phyloP scores from a whole-genome alignment of 2,888 invertebrate genomes.

The Synanthedon formicaeformis region DNA sequence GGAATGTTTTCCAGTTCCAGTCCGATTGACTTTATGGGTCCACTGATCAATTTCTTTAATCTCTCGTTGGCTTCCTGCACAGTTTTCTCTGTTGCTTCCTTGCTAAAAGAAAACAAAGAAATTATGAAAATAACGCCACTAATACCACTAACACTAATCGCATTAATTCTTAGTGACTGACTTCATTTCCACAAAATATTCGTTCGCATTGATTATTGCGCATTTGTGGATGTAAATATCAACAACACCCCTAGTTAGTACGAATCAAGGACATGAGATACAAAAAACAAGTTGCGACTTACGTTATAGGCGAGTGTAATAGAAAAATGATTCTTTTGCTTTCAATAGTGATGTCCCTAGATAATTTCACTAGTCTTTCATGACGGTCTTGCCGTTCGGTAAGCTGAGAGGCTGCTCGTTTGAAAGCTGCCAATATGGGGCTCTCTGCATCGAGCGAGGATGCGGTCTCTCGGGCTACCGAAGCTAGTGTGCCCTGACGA shows the following conservation, averaged over 20 bases:
- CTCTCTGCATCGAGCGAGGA: constrained; percentile 43
- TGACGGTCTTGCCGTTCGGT: constrained; percentile 85
- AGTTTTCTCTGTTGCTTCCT: constrained; percentile 36
- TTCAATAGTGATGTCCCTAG: constrained; percentile 88
- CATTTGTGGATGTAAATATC: too few species aligned
- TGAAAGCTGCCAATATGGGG: constrained; percentile 73
- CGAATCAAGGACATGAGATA: too few species aligned
- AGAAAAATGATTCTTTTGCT: constrained; percentile 91
- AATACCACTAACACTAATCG: too few species aligned
- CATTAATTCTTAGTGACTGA: too few species aligned
- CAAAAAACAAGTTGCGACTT: constrained; percentile 13
- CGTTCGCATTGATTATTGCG: too few species aligned
- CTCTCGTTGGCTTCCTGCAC: constrained; percentile 72
- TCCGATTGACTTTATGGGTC: constrained; percentile 73
- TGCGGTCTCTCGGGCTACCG: constrained; percentile 38
- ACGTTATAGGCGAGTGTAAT: constrained; percentile 78
- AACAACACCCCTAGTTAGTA: too few species aligned
- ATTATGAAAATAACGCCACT: too few species aligned
- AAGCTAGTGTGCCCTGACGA: constrained; percentile 31
- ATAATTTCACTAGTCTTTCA: constrained; percentile 84
- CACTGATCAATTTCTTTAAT: constrained; percentile 72
- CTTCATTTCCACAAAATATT: too few species aligned
- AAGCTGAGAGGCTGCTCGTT: constrained; percentile 73
- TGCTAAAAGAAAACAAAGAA: constrained; percentile 23
- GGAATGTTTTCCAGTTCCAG: constrained; percentile 79